These are phyloP conservation scores for Parthenolecanium corni DNA, from an alignment of 2,888 invertebrate species.

Conservation along the genomic window DNA sequence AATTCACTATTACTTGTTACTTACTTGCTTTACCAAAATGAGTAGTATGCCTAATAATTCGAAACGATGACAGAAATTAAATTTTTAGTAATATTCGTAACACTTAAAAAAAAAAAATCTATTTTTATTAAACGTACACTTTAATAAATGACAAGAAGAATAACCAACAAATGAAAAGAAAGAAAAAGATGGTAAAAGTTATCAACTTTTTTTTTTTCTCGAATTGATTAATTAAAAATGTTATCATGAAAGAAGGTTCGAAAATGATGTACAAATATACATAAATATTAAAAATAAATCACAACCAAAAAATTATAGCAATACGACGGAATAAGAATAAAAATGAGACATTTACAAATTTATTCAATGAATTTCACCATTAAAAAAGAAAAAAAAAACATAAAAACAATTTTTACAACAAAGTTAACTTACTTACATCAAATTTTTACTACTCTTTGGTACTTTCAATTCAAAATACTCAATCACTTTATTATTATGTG, in stretches of 20 bases:
- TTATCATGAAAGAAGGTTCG: neutral
- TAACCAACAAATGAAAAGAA: slow-evolving; percentile 19
- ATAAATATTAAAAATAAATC: slow-evolving; percentile 10
- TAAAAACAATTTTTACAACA: no score
- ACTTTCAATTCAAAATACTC: no score
- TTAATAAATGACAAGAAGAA: slow-evolving; percentile 23
- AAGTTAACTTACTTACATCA: no score
- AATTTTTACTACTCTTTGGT: no score
- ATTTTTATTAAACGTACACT: slow-evolving; percentile 24
- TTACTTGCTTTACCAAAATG: no score
- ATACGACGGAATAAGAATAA: neutral
- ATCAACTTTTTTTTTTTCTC: neutral
- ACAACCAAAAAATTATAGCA: slow-evolving; percentile 14
- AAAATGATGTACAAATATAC: slow-evolving; percentile 2
- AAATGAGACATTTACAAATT: neutral
- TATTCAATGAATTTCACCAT: neutral
- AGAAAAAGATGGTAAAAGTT: slow-evolving; percentile 12
- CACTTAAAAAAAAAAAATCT: no score
- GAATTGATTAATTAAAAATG: neutral
- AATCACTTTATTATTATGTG: no score
- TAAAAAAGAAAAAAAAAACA: neutral
- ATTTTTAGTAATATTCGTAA: no score
- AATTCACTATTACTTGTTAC: no score
- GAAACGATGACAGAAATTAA: no score
- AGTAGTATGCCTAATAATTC: no score